phyloP scores from a whole-genome alignment of 2,888 invertebrate genomes.

The Bugula neritina region DNA sequence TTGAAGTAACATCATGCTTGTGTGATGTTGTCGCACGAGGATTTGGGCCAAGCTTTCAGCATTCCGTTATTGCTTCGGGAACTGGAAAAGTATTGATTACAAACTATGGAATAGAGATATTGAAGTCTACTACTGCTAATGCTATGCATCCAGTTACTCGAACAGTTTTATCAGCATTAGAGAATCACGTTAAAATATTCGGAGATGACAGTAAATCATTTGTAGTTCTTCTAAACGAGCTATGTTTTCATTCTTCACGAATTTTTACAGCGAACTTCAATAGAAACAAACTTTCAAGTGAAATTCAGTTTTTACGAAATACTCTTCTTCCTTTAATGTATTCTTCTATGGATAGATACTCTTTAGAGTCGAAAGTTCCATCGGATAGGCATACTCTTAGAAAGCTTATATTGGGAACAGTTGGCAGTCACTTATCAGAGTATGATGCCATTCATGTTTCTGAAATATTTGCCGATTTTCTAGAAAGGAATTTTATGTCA shows the following conservation, averaged over 20 bases:
- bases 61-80: neutral
- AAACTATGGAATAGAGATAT: neutral
- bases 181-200: neutral
- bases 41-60: constrained; percentile 18
- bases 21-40: neutral
- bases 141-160: neutral
- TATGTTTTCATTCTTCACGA: neutral
- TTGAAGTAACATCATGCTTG: neutral
- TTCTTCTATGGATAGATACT: neutral
- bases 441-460: neutral
- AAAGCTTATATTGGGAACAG: neutral
- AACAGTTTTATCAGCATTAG: neutral
- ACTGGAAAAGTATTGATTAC: constrained; percentile 10
- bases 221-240: neutral
- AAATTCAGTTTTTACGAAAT: neutral
- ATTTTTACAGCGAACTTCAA: neutral
- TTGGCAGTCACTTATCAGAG: neutral
- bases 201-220: neutral
- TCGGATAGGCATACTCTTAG: neutral
- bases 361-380: neutral
- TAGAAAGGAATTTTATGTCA: neutral
- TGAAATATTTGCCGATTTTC: neutral
- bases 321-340: neutral
- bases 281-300: neutral
- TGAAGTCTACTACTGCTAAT: neutral